Evolutionary conservation across 2,888 invertebrate species (phyloP).

Genomic region (Harpalus rufipes): DNA sequence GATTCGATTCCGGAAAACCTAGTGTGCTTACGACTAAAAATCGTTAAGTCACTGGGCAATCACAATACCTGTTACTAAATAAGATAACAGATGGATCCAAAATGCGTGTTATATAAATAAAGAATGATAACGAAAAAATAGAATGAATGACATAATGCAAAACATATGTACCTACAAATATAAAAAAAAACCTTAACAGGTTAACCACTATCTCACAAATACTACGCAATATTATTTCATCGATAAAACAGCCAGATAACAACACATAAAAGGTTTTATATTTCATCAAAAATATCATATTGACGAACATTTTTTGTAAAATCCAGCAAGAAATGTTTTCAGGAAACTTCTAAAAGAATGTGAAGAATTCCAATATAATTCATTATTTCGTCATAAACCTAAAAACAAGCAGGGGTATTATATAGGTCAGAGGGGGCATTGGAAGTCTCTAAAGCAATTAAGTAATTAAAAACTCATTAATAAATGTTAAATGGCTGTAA

Average conservation of each 20-base stretch:
- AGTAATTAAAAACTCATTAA: constrained; percentile 60
- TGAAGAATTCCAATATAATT: constrained; percentile 15
- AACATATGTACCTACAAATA: background rate
- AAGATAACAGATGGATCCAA: too few relatives aligned
- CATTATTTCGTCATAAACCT: constrained; percentile 3
- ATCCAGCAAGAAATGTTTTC: constrained; percentile 4
- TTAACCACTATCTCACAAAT: background rate
- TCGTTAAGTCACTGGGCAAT: too few relatives aligned
- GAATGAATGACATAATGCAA: background rate
- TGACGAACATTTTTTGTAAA: background rate
- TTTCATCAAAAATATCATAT: background rate
- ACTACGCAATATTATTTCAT: background rate
- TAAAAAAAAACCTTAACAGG: background rate
- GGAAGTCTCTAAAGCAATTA: constrained; percentile 50
- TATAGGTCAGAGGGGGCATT: constrained; percentile 32
- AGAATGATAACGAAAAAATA: background rate
- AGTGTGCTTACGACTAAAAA: too few relatives aligned
- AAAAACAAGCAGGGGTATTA: constrained; percentile 39
- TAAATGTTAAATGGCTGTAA: constrained; percentile 49
- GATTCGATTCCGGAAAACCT: too few relatives aligned
- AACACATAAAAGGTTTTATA: background rate
- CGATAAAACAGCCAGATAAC: background rate
- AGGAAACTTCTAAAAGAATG: constrained; percentile 13
- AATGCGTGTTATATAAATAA: too few relatives aligned
- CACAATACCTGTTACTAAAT: too few relatives aligned